Evolutionary conservation across 2,113 vertebrate genomes (phyloP), one percentile per base, ranked within the genome.

Genomic region (Porphyrio hochstetteri): DNA sequence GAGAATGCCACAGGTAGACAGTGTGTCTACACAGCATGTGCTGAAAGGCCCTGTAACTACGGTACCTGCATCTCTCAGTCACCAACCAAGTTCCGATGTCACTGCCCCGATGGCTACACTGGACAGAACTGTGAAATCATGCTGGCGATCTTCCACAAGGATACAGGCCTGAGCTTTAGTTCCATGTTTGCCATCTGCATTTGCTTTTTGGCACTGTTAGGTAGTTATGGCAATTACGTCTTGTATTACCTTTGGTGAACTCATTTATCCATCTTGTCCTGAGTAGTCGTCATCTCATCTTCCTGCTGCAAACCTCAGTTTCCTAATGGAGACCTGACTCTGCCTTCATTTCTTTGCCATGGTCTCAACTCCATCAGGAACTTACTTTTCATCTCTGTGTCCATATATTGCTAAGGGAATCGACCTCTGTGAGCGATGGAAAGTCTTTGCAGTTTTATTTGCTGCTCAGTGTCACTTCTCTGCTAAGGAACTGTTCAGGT

Each of bases 111-210:
- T 16, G 98, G 99, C 65, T 99, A 98, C 91, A 85, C 97, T 5
- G 98, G 98, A 11, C 98, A 40, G 42, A 98, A 91, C 97, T 99
- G 99, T 18, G 98, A 99, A 90, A 94, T 98, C 31, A 97, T 98
- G 0, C 97, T 99, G 96, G 98, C 98, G 4, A 93, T 98, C 85
- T 98, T 99, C 94, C 96, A 97, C 33, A 98, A 98, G 68, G 98
- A 99, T 7, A 98, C 98, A 36, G 98, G 98, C 84, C 97, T 99
- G 46, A 99, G 98, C 97, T 99, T 99, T 97, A 99, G 98, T 97
- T 99, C 98, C 44, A 97, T 99, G 65, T 98, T 99, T 16, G 98
- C 98, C 94, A 99, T 99, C 97, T 98, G 98, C 44, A 97, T 99
- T 97, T 99, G 98, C 97, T 98, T 99, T 97, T 97, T 99, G 98